Evolutionary conservation across 2,797 vertebrate genomes (phyloP), one percentile per base, ranked within the genome.

Genomic region (Catharus ustulatus): DNA sequence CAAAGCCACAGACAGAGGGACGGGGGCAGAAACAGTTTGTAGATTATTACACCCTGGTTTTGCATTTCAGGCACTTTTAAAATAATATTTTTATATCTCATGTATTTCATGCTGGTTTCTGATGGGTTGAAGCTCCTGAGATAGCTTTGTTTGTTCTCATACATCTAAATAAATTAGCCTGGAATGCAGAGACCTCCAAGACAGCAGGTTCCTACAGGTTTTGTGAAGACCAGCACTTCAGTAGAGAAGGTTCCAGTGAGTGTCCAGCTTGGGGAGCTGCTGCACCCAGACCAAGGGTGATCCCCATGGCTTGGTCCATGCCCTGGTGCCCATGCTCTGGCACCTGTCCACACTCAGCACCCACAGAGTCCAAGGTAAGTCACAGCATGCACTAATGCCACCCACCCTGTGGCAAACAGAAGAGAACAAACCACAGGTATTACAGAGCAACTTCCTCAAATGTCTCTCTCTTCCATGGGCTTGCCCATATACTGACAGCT

Each of bases 351-450:
- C 22, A 30, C 42, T 52, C 11, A 21, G 42, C 34, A 64, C 20
- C 34, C 77, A 61, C 11, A 9, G 77, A 84, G 34, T 49, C 32
- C n/a, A 45, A 34, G 59, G 73, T 30, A 69, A 72, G 64, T 30
- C 59, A 45, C 0, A 1, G 52, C n/a, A 80, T n/a, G 36, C 1
- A 1, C 13, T 49, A 74, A 67, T 1, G 0, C 12, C 36, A 38
- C 40, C 13, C 61, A 63, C 38, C 29, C 51, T 4, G 0, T 29
- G 40, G 68, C 0, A 1, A 88, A 29, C 55, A 91, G 55, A 90
- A 73, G 43, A 55, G 10, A 90, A 32, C 13, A 80, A 94, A 66
- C 43, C 36, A 74, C 40, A 26, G 15, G 23, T 21, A n/a, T 23
- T 38, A 42, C 34, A 43, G 30, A 73, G 63, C 13, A 26, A 58